Percentiles rank a stretch among this genome's conserved stretches.
These are phyloP conservation scores for Tragelaphus oryx DNA, from an alignment of 2,797 vertebrate genomes.

Conservation along the genomic window DNA sequence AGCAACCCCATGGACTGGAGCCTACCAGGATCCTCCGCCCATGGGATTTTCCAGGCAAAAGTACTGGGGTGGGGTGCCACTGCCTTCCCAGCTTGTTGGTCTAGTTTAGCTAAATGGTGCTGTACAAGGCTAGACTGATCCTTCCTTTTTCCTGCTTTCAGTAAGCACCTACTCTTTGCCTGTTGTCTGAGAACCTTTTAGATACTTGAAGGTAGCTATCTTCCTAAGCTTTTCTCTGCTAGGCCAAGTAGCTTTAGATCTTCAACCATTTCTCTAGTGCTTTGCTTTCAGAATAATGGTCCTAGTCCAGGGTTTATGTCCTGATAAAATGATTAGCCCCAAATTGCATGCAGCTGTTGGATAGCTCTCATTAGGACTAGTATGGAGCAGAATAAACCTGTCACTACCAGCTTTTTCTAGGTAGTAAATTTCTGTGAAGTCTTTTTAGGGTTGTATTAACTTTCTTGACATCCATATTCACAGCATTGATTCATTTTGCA, in stretches of 20 bases:
- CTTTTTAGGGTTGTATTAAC: not conserved
- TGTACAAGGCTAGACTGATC: not conserved
- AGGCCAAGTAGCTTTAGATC: not conserved
- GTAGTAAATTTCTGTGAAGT: not conserved
- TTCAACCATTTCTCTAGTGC: not conserved
- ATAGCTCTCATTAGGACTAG: not conserved
- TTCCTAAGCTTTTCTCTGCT: not conserved
- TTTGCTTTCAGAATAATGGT: not conserved
- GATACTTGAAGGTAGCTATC: not conserved
- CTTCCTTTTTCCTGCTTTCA: not conserved
- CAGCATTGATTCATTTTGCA: not conserved
- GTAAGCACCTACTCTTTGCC: not conserved
- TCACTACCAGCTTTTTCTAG: not conserved
- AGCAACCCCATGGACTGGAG: no score
- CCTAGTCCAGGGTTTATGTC: not conserved
- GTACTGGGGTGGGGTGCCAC: no score
- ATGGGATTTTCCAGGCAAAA: no score
- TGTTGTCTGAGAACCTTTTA: not conserved
- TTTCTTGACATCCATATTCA: not conserved
- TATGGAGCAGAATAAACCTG: not conserved
- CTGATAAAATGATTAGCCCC: not conserved
- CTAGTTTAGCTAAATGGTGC: not conserved
- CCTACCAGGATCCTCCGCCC: no score
- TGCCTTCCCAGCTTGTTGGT: not conserved
- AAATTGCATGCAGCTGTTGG: not conserved